Evolutionary conservation across 2,888 invertebrate species (phyloP).

Genomic region (Leptodirus hochenwartii): DNA sequence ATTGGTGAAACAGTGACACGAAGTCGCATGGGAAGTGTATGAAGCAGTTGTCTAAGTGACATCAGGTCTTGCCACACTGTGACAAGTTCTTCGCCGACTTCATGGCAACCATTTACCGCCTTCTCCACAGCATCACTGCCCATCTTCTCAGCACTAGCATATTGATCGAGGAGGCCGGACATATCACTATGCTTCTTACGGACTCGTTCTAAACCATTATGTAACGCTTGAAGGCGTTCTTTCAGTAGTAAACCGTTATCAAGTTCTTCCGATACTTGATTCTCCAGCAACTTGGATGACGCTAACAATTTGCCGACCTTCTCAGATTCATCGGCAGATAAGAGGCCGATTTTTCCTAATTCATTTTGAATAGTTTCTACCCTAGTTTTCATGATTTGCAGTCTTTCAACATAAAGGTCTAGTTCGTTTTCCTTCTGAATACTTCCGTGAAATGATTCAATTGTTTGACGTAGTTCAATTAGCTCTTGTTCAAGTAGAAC

Average conservation of each 20-base stretch:
- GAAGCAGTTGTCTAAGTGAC: constrained; percentile 53
- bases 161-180: constrained; percentile 44
- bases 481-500: constrained; percentile 58
- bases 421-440: constrained; percentile 72
- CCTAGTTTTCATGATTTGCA: constrained; percentile 57
- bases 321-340: constrained; percentile 59
- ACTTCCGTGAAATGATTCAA: constrained; percentile 56
- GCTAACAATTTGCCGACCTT: constrained; percentile 52
- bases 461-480: constrained; percentile 47
- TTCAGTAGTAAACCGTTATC: constrained; percentile 57
- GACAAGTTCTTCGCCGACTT: constrained; percentile 47
- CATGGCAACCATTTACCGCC: constrained; percentile 54
- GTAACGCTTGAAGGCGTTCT: constrained; percentile 53
- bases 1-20: constrained; percentile 61
- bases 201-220: constrained; percentile 49
- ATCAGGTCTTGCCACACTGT: constrained; percentile 64
- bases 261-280: constrained; percentile 56
- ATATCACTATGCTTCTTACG: constrained; percentile 48
- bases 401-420: constrained; percentile 59
- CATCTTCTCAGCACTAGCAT: constrained; percentile 51
- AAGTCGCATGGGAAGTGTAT: constrained; percentile 57
- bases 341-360: constrained; percentile 51
- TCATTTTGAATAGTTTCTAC: constrained; percentile 68
- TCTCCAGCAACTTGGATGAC: constrained; percentile 51
- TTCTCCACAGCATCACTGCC: constrained; percentile 63